phyloP scores from a whole-genome alignment of 2,888 invertebrate genomes.

The Gastrophysa polygoni region DNA sequence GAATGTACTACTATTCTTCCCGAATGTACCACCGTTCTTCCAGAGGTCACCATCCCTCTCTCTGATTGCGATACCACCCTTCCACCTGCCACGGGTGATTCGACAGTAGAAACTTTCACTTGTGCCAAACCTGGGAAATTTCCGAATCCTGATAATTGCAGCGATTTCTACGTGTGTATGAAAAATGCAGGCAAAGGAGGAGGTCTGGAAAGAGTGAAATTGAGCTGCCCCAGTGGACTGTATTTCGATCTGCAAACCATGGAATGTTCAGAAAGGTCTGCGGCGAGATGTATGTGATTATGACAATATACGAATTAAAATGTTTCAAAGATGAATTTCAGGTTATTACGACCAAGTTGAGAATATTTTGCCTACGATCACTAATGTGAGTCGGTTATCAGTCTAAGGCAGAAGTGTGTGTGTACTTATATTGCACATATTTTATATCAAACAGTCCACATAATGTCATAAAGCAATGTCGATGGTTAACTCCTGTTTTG shows the following conservation, averaged over 20 bases:
- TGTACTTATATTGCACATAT: too few relatives aligned
- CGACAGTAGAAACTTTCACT: neutral
- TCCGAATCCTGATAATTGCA: constrained; percentile 57
- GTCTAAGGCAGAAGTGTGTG: too few relatives aligned
- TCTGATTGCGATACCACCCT: neutral
- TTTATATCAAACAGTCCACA: too few relatives aligned
- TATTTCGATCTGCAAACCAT: constrained; percentile 29
- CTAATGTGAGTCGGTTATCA: too few relatives aligned
- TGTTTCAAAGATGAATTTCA: neutral
- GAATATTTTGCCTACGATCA: too few relatives aligned
- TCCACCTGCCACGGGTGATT: neutral
- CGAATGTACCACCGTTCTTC: neutral
- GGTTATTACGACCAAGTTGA: too few relatives aligned
- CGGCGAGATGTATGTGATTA: neutral
- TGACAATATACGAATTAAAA: too few relatives aligned
- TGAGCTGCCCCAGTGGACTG: constrained; percentile 31
- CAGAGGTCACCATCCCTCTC: neutral
- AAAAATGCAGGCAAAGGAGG: constrained; percentile 44
- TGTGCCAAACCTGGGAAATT: neutral
- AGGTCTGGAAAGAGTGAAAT: constrained; percentile 18
- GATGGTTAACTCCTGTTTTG: too few relatives aligned
- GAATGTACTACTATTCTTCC: neutral
- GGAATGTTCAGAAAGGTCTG: constrained; percentile 2
- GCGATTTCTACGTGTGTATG: constrained; percentile 62
- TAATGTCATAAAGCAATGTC: too few relatives aligned